These are phyloP conservation scores for Dorcus parallelipipedus DNA, from an alignment of 2,888 invertebrate genomes.

Conservation along the genomic window DNA sequence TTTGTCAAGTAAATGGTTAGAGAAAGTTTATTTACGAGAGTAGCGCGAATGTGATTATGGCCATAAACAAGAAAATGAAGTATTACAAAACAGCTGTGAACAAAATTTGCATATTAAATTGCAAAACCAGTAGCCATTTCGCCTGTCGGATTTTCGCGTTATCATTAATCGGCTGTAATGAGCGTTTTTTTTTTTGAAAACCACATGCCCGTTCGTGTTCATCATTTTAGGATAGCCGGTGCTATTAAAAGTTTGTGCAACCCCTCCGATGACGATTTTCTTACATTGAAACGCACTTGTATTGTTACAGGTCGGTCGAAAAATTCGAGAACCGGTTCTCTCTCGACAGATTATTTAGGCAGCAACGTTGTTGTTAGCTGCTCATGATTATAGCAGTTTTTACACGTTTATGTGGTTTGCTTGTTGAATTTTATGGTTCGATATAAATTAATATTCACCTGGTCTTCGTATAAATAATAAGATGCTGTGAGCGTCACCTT, in stretches of 20 bases:
- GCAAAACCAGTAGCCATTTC: conserved; percentile 31
- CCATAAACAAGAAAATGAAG: too few relatives aligned
- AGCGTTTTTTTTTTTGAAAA: too few relatives aligned
- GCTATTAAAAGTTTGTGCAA: background rate
- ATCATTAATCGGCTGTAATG: conserved; percentile 17
- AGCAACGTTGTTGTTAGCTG: conserved; percentile 44
- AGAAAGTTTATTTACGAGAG: too few relatives aligned
- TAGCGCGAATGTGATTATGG: too few relatives aligned
- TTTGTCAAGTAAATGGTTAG: too few relatives aligned
- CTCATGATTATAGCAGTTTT: conserved; percentile 50
- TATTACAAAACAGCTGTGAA: conserved; percentile 2
- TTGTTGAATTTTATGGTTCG: conserved; percentile 47
- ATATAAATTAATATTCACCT: conserved; percentile 46
- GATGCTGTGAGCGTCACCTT: conserved; percentile 12
- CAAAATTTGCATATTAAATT: conserved; percentile 28
- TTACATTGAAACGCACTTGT: background rate
- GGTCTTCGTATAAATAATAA: conserved; percentile 26
- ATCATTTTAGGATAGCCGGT: too few relatives aligned
- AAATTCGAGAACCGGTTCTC: conserved; percentile 37
- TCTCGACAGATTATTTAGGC: conserved; percentile 47
- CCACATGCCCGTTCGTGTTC: too few relatives aligned
- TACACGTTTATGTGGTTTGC: conserved; percentile 49
- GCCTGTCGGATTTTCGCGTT: conserved; percentile 24
- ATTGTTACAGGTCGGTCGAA: background rate
- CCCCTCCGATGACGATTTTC: background rate